These are phyloP conservation scores for Vireo altiloquus DNA, from an alignment of 2,113 vertebrate genomes.

Conservation along the genomic window DNA sequence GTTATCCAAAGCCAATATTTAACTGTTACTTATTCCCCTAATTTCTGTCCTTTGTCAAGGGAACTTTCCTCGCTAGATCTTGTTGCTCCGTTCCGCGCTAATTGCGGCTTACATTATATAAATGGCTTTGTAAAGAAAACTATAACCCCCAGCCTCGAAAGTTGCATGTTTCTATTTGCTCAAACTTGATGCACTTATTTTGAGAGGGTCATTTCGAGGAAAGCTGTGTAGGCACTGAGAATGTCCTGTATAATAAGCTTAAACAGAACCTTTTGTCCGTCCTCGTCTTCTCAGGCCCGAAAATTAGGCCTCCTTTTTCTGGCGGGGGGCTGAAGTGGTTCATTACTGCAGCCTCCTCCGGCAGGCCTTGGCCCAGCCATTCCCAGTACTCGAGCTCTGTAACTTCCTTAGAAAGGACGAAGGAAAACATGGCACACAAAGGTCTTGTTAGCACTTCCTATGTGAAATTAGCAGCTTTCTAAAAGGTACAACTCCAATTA, in stretches of 20 bases:
- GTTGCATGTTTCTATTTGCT: slow-evolving; percentile 98
- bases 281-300: slow-evolving; percentile 94
- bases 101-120: slow-evolving; percentile 83
- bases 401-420: slow-evolving; percentile 95
- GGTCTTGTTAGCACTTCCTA: slow-evolving; percentile 99
- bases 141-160: slow-evolving; percentile 96
- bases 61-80: slow-evolving; percentile 79
- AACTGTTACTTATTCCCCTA: slow-evolving; percentile 79
- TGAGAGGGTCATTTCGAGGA: slow-evolving; percentile 97
- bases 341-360: slow-evolving; percentile 93
- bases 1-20: slow-evolving; percentile 77
- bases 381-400: slow-evolving; percentile 91
- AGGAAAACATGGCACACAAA: slow-evolving; percentile 99
- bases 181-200: slow-evolving; percentile 98
- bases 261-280: slow-evolving; percentile 98
- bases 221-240: slow-evolving; percentile 94
- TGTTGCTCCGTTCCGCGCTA: slow-evolving; percentile 75
- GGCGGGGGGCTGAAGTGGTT: slow-evolving; percentile 98
- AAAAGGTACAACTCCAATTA: slow-evolving; percentile 99
- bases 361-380: slow-evolving; percentile 91
- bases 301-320: slow-evolving; percentile 97
- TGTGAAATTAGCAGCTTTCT: slow-evolving; percentile 99
- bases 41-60: slow-evolving; percentile 78
- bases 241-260: slow-evolving; percentile 99
- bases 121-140: slow-evolving; percentile 95